Base-by-base conservation (phyloP, 2,113 vertebrate genomes). In the Passer domesticus region DNA sequence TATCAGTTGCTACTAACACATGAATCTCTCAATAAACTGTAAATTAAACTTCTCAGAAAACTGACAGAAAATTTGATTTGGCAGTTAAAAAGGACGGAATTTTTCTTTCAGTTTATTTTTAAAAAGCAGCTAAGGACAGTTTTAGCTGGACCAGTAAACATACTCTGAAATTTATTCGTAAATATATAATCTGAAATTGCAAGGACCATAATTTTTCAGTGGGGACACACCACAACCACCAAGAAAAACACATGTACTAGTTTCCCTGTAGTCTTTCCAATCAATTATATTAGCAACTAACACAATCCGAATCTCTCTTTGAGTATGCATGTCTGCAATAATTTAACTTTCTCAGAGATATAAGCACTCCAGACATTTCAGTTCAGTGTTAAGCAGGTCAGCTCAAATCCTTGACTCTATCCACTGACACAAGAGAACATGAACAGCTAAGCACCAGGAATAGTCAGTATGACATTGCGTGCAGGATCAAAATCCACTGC, bases 401-500 rank as follows among this genome's bases (percentile, higher is more conserved):
- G 39, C 52, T 56, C 33, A 83, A 79, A 88, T 56, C 44, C 39
- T 50, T 30, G 20, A 49, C 9, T 47, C 37, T 50, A 14, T 55
- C n/a, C 31, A 78, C 28, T 53, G n/a, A 75, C 11, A 24, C 1
- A 23, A 67, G 77, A 77, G 64, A 59, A 49, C 23, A 52, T 0
- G 25, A 72, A 68, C 58, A 88, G 44, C 44, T 56, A 64, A 86
- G 63, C 41, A 85, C 49, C 53, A 79, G 58, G 62, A 87, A 68
- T 8, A 70, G 59, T 21, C 27, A 53, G 24, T 7, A 58, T 31
- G 41, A 77, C 10, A 46, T 0, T 23, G 37, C 1, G 1, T 23
- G 31, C n/a, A 43, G 16, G 50, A 75, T 56, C 8, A 44, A 83
- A 90, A 56, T 28, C n/a, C 49, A 49, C 14, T 49, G 64, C 59